Evolutionary conservation across 30 jellyfish, hydroid and myxozoan genomes (phyloP).

Genomic region (Catostylus mosaicus): DNA sequence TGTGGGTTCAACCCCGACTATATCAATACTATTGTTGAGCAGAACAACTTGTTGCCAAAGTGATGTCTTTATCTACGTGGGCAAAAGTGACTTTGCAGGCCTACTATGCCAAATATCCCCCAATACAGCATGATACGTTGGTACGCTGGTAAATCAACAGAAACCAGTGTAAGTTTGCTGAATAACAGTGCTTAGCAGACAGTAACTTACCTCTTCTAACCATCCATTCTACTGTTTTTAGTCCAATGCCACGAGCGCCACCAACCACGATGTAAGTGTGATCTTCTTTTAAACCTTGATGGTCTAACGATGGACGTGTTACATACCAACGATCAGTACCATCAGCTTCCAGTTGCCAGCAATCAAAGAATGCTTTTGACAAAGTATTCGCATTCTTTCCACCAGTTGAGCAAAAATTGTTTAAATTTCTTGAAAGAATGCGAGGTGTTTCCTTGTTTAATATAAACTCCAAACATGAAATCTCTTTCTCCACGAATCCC

Average conservation of each 20-base stretch:
- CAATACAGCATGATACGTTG: no score
- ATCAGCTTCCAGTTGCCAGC: constrained; percentile 4
- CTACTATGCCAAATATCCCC: no score
- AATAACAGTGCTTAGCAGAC: no score
- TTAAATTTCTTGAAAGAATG: not conserved
- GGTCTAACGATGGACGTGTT: constrained; percentile 34
- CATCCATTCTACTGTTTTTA: constrained; percentile 63
- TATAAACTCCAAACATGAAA: not conserved
- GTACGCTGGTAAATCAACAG: no score
- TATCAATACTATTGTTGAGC: no score
- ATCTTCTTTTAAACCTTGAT: constrained; percentile 48
- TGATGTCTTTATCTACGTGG: no score
- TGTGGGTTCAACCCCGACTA: no score
- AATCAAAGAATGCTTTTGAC: not conserved
- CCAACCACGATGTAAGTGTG: constrained; percentile 64
- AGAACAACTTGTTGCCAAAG: no score
- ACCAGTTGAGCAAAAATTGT: not conserved
- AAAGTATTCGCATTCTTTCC: not conserved
- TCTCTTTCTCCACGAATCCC: not conserved
- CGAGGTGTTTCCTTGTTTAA: not conserved
- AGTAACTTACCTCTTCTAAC: constrained; percentile 32
- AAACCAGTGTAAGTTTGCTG: no score
- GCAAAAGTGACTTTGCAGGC: no score
- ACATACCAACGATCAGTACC: not conserved
- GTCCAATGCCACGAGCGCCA: constrained; percentile 58